A percentile compares a stretch with the other conserved stretches of the same genome.
Evolutionary conservation across 2,113 vertebrate genomes (phyloP).

Genomic region (Chauna torquata): DNA sequence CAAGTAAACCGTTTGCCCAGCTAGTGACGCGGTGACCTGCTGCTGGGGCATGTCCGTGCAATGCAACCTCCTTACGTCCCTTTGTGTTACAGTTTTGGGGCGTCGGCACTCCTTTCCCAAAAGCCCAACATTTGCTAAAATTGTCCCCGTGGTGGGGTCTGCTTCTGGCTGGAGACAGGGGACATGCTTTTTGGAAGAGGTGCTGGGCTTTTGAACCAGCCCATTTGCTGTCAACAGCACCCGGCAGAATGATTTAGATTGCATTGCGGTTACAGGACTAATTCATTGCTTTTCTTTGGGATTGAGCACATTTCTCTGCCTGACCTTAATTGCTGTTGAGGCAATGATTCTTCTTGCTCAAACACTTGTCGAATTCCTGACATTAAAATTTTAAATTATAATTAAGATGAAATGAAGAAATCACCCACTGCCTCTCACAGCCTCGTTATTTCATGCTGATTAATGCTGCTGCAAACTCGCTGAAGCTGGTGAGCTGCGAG

Average conservation of each 20-base stretch:
- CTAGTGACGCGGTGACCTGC: neutral
- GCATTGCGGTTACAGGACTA: neutral
- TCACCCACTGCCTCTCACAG: neutral
- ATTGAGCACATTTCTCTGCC: constrained; percentile 5
- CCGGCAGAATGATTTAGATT: neutral
- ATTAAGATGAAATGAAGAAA: constrained; percentile 64
- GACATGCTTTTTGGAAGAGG: neutral
- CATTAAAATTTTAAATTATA: constrained; percentile 59
- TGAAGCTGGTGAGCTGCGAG: neutral
- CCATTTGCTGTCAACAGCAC: neutral
- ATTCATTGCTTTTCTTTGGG: neutral
- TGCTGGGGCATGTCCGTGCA: neutral
- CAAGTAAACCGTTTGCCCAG: neutral
- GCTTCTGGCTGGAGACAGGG: neutral
- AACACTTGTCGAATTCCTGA: constrained; percentile 40
- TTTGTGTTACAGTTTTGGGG: accelerated
- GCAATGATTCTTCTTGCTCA: constrained; percentile 34
- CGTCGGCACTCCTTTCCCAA: neutral
- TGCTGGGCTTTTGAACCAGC: accelerated
- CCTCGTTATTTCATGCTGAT: constrained; percentile 55
- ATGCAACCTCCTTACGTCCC: neutral
- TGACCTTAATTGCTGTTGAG: constrained; percentile 13
- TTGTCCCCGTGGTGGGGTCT: neutral
- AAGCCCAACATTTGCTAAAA: neutral
- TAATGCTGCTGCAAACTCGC: neutral